These are phyloP conservation scores for Pocota personata DNA, from an alignment of 2,888 invertebrate genomes.

Conservation along the genomic window DNA sequence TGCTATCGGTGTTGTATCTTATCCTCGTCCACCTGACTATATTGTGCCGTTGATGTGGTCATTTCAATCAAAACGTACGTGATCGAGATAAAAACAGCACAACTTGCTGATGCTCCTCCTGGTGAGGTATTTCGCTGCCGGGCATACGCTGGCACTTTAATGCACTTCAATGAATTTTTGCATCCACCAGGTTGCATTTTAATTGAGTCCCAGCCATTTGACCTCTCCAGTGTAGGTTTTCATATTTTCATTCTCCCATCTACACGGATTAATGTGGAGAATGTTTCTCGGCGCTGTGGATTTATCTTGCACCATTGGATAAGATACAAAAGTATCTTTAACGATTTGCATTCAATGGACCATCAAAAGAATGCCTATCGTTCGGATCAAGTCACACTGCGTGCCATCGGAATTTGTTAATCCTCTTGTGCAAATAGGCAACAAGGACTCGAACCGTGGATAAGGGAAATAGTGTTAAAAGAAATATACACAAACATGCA, in stretches of 20 bases:
- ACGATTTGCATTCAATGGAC: slow-evolving; percentile 59
- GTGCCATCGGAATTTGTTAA: slow-evolving; percentile 33
- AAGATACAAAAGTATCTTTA: slow-evolving; percentile 30
- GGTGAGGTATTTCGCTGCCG: slow-evolving; percentile 57
- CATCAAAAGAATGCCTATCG: slow-evolving; percentile 46
- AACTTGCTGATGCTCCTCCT: not conserved
- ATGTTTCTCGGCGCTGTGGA: slow-evolving; percentile 39
- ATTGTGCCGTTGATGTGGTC: slow-evolving; percentile 4
- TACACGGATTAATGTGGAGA: slow-evolving; percentile 32
- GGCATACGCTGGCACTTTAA: slow-evolving; percentile 58
- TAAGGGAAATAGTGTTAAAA: not conserved
- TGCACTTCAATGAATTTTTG: slow-evolving; percentile 29
- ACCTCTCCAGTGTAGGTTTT: not conserved
- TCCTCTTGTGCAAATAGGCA: slow-evolving; percentile 46
- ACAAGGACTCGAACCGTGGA: not conserved
- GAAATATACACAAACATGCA: not conserved
- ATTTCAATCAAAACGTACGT: slow-evolving; percentile 42
- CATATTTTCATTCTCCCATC: slow-evolving; percentile 14
- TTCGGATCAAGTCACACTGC: slow-evolving; percentile 54
- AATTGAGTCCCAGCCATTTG: slow-evolving; percentile 50
- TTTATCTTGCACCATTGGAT: slow-evolving; percentile 21
- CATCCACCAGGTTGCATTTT: slow-evolving; percentile 26
- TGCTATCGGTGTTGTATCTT: slow-evolving; percentile 10
- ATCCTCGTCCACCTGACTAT: slow-evolving; percentile 10
- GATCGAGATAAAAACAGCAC: slow-evolving; percentile 15